Evolutionary conservation across 2,888 invertebrate genomes (phyloP).

Genomic region (Callyntrura sp.): DNA sequence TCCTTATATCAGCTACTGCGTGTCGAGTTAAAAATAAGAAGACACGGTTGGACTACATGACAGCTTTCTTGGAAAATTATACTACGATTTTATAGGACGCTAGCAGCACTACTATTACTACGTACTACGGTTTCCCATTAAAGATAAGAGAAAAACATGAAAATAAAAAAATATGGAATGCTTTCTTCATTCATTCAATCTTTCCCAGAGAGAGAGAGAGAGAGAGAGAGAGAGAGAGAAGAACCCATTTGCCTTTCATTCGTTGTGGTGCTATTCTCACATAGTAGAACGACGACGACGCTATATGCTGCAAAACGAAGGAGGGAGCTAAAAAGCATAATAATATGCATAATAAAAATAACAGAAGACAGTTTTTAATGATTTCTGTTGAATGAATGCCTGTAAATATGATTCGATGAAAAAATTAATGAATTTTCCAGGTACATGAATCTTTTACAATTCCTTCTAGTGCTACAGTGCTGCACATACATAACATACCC

Average conservation of each 20-base stretch:
- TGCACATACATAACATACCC: too few relatives aligned
- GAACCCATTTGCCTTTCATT: not conserved
- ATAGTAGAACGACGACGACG: too few relatives aligned
- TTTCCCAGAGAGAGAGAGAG: too few relatives aligned
- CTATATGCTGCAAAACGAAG: too few relatives aligned
- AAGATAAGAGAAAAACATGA: conserved; percentile 47
- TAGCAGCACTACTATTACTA: not conserved
- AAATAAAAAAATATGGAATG: conserved; percentile 30
- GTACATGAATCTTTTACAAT: conserved; percentile 41
- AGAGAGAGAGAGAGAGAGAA: too few relatives aligned
- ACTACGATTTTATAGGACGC: too few relatives aligned
- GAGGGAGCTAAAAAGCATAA: not conserved
- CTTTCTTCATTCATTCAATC: conserved; percentile 36
- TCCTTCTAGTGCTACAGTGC: too few relatives aligned
- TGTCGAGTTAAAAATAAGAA: not conserved
- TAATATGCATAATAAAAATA: conserved; percentile 37
- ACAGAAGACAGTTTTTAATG: conserved; percentile 45
- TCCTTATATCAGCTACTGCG: not conserved
- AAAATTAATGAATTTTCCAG: conserved; percentile 63
- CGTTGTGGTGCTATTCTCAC: too few relatives aligned
- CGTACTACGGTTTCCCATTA: conserved; percentile 47
- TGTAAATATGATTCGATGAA: conserved; percentile 29
- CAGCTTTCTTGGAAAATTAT: conserved; percentile 26
- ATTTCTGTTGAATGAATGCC: conserved; percentile 47
- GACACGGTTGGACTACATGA: conserved; percentile 21